Percentiles rank a stretch among this genome's conserved stretches.
Conservation (phyloP, 2,113 vertebrate genomes). For the Ursus arctos region DNA sequence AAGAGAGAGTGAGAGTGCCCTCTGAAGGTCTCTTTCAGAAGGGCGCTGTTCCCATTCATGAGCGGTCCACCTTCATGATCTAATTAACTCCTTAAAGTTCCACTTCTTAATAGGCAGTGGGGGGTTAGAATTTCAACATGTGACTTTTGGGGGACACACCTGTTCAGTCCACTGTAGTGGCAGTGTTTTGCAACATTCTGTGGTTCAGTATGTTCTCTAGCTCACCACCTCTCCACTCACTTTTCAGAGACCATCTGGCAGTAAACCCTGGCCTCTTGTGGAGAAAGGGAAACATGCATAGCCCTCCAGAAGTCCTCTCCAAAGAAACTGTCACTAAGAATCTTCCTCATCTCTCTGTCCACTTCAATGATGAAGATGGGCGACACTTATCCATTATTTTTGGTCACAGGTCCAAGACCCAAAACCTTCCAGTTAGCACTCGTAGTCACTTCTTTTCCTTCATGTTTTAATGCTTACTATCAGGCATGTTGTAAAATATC, state of each 20-base stretch:
- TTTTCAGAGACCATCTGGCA: neutral
- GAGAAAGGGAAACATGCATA: neutral
- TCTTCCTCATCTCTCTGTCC: neutral
- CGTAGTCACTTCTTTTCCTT: neutral
- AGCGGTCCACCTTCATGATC: neutral
- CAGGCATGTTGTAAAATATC: neutral
- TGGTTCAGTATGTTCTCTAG: accelerated
- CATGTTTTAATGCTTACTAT: neutral
- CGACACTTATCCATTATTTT: neutral
- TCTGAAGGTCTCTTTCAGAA: neutral
- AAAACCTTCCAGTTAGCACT: neutral
- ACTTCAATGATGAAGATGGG: neutral
- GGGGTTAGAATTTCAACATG: neutral
- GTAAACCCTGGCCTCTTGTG: neutral
- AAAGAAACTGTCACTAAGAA: neutral
- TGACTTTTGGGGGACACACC: neutral
- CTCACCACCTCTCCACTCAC: neutral
- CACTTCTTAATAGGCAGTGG: neutral
- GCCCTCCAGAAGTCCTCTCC: neutral
- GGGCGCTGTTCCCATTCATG: neutral
- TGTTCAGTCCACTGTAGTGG: neutral
- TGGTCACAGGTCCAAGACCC: neutral
- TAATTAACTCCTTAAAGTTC: neutral
- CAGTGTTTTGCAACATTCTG: neutral
- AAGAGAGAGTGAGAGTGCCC: neutral